Percentiles rank a stretch among this genome's conserved stretches.
phyloP scores from a whole-genome alignment of 2,888 invertebrate species.

The Gisinianus flammeolus region DNA sequence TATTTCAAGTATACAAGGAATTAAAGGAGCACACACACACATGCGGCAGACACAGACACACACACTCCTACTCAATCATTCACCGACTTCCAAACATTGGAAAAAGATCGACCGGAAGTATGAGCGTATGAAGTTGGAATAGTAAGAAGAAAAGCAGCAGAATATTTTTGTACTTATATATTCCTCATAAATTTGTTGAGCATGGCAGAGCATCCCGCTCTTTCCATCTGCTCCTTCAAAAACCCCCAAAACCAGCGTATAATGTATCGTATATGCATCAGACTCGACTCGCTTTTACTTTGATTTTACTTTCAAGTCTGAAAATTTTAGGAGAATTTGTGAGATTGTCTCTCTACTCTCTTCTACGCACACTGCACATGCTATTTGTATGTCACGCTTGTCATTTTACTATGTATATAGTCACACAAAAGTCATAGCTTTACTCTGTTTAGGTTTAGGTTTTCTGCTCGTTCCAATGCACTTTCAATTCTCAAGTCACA shows the following conservation, averaged over 20 bases:
- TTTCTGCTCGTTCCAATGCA: too few species aligned
- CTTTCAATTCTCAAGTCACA: too few species aligned
- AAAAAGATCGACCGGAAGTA: slow-evolving; percentile 31
- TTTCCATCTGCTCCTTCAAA: slow-evolving; percentile 11
- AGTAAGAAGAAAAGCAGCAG: slow-evolving; percentile 6
- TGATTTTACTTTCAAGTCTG: too few species aligned
- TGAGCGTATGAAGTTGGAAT: slow-evolving; percentile 8
- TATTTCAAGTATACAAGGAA: too few species aligned
- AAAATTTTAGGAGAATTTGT: too few species aligned
- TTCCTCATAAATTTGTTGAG: too few species aligned
- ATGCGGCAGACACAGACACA: slow-evolving; percentile 11
- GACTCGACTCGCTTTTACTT: too few species aligned
- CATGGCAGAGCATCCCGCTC: too few species aligned
- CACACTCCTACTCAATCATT: slow-evolving; percentile 26
- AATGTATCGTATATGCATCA: too few species aligned
- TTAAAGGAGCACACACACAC: not conserved
- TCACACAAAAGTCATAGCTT: slow-evolving; percentile 17
- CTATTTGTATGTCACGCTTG: slow-evolving; percentile 22
- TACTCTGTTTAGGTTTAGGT: not conserved
- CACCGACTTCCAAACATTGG: slow-evolving; percentile 17
- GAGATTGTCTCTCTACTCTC: slow-evolving; percentile 1
- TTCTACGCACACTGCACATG: slow-evolving; percentile 10
- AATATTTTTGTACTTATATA: slow-evolving; percentile 27
- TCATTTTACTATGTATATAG: not conserved
- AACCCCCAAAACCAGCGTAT: too few species aligned